phyloP scores from a whole-genome alignment of 2,797 vertebrate genomes.

The Pagetopsis macropterus region DNA sequence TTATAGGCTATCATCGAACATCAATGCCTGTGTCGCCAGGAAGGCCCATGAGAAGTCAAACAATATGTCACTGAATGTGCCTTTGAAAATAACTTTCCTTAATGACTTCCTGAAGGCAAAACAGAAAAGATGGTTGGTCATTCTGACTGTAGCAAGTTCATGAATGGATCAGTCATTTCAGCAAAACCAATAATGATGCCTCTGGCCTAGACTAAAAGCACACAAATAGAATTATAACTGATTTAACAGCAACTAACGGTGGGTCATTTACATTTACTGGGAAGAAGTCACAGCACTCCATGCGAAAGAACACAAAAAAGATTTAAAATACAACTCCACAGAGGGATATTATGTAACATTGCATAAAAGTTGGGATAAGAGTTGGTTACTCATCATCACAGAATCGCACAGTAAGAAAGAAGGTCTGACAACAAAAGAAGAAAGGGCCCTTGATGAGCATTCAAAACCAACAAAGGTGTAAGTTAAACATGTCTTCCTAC shows the following conservation, averaged over 20 bases:
- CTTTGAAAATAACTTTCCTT: background rate
- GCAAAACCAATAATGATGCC: background rate
- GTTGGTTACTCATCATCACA: slow-evolving; percentile 27
- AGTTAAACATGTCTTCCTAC: slow-evolving; percentile 38
- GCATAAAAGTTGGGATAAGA: slow-evolving; percentile 36
- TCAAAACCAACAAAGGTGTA: slow-evolving; percentile 38
- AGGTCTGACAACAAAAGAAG: background rate
- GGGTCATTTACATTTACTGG: slow-evolving; percentile 25
- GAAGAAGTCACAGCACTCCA: slow-evolving; percentile 5
- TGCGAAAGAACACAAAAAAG: slow-evolving; percentile 3
- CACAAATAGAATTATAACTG: background rate
- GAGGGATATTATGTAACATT: slow-evolving; percentile 33
- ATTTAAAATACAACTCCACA: slow-evolving; percentile 21
- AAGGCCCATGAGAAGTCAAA: background rate
- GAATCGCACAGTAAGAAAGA: slow-evolving; percentile 15
- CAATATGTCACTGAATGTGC: background rate
- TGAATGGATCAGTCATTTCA: background rate
- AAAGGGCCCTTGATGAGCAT: slow-evolving; percentile 7
- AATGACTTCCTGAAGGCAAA: background rate
- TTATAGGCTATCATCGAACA: background rate
- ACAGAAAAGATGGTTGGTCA: background rate
- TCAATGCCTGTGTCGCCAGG: too few relatives aligned
- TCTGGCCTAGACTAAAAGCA: background rate
- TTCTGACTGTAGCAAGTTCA: background rate
- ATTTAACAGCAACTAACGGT: background rate